A percentile compares a stretch with the other conserved stretches of the same genome.
Conservation (phyloP, 2,888 invertebrate species). For the Tetragnatha montana region DNA sequence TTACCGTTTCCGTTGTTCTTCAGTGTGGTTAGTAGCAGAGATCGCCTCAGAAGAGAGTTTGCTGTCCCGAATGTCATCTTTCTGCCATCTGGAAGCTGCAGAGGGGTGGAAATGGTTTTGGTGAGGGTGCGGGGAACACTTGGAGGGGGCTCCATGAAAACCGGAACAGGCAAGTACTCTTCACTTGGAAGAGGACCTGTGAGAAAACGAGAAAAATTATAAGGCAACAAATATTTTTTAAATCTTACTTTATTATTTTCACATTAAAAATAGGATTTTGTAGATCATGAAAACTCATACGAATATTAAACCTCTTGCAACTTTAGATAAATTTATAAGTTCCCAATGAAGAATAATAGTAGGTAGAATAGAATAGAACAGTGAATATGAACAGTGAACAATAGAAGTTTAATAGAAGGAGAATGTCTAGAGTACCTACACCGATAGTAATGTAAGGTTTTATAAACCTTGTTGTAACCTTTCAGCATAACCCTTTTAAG, state of each 20-base stretch:
- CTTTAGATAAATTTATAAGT: too few relatives aligned
- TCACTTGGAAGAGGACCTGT: background rate
- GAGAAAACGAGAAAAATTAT: background rate
- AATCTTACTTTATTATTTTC: background rate
- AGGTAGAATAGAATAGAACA: too few relatives aligned
- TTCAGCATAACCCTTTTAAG: too few relatives aligned
- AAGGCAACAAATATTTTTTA: too few relatives aligned
- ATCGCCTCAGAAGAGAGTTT: constrained; percentile 50
- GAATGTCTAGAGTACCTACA: too few relatives aligned
- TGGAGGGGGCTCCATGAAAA: constrained; percentile 54
- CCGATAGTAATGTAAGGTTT: too few relatives aligned
- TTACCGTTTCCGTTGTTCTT: constrained; percentile 40
- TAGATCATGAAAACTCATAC: too few relatives aligned
- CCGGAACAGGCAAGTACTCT: constrained; percentile 35
- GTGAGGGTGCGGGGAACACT: constrained; percentile 39
- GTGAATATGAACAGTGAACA: too few relatives aligned
- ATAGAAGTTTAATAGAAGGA: too few relatives aligned
- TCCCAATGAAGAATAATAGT: too few relatives aligned
- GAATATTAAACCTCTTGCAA: too few relatives aligned
- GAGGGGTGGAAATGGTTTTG: constrained; percentile 43
- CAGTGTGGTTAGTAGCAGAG: constrained; percentile 45
- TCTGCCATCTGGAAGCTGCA: constrained; percentile 49
- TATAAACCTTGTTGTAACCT: too few relatives aligned
- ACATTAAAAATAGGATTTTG: background rate
- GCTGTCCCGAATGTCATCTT: constrained; percentile 49